phyloP scores from a whole-genome alignment of 2,113 vertebrate species.

The Nothocercus julius region DNA sequence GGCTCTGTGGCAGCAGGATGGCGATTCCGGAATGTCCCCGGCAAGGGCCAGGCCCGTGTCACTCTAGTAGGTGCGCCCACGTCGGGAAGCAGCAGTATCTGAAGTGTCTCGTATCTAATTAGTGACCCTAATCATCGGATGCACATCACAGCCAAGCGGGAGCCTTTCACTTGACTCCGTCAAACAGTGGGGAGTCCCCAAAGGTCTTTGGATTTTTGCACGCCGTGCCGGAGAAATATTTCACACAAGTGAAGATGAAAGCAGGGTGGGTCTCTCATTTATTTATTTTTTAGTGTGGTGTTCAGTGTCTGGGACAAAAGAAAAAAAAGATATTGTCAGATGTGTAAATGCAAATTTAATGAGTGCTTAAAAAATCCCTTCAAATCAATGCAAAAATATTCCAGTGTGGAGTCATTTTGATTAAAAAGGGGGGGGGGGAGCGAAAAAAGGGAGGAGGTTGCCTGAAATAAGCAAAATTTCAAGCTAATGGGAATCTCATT shows the following conservation, averaged over 20 bases:
- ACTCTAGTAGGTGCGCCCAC: background rate
- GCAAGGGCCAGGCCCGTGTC: background rate
- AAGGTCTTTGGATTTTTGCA: accelerated
- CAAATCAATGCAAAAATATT: slow-evolving; percentile 82
- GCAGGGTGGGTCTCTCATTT: background rate
- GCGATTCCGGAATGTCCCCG: background rate
- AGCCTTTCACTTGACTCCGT: background rate
- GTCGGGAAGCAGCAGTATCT: background rate
- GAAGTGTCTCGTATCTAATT: background rate
- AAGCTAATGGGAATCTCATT: slow-evolving; percentile 82
- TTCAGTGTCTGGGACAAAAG: slow-evolving; percentile 1
- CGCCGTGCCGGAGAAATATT: background rate
- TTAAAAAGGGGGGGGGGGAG: slow-evolving; percentile 16
- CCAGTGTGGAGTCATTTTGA: slow-evolving; percentile 70
- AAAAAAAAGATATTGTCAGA: slow-evolving; percentile 49
- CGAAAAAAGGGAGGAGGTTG: background rate
- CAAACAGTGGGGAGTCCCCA: background rate
- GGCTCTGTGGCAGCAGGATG: background rate
- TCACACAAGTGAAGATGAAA: background rate
- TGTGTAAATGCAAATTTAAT: slow-evolving; percentile 71
- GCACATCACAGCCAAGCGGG: background rate
- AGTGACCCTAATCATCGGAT: background rate
- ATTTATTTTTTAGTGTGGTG: background rate
- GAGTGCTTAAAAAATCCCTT: slow-evolving; percentile 50
- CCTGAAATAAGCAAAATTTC: slow-evolving; percentile 80